These are phyloP conservation scores for Lepidurus arcticus DNA, from an alignment of 1,140 invertebrate species.

Conservation along the genomic window DNA sequence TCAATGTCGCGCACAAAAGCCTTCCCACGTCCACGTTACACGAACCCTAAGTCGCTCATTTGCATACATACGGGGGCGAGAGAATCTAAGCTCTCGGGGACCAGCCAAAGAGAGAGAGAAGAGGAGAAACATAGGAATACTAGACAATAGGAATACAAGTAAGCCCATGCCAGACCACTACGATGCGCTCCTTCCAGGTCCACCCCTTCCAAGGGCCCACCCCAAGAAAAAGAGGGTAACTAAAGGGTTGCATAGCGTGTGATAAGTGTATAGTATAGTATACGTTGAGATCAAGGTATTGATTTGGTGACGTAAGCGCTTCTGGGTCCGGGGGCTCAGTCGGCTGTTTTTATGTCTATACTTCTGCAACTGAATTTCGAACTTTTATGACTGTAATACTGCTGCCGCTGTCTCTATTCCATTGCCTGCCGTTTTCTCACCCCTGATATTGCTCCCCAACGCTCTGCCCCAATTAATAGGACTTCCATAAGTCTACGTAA, in stretches of 20 bases:
- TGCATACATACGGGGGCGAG: slow-evolving; percentile 1
- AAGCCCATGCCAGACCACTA: not conserved
- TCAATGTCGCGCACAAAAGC: not conserved
- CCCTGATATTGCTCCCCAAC: not conserved
- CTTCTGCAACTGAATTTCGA: not conserved
- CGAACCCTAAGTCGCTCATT: not conserved
- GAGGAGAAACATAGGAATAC: not conserved
- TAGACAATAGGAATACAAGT: not conserved
- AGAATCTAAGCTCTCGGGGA: not conserved
- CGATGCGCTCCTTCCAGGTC: not conserved
- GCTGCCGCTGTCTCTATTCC: no score
- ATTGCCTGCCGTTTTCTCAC: no score
- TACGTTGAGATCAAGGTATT: not conserved
- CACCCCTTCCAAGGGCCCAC: not conserved
- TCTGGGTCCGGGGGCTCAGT: not conserved
- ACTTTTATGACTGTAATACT: no score
- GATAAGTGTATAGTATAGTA: not conserved
- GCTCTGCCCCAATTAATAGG: not conserved
- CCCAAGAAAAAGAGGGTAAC: not conserved
- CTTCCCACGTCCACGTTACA: slow-evolving; percentile 3
- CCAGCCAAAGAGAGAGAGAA: not conserved
- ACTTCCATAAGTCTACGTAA: not conserved
- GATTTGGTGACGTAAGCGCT: slow-evolving; percentile 2
- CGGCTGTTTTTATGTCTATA: not conserved
- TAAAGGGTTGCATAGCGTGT: not conserved